phyloP scores from a whole-genome alignment of 2,113 vertebrate genomes.

The Probosciger aterrimus region DNA sequence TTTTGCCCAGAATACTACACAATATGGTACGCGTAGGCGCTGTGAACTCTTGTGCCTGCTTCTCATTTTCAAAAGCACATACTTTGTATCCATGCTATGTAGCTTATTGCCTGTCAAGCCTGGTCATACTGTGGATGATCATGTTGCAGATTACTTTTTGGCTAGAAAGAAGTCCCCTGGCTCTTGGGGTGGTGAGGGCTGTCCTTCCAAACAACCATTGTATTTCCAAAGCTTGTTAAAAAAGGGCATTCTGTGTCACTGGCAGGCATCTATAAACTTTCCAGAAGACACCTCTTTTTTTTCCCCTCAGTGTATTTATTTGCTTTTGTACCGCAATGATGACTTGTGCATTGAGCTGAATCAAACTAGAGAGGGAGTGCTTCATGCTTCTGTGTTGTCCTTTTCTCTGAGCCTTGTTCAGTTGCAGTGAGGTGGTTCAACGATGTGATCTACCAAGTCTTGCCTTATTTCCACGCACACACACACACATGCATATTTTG shows the following conservation, averaged over 20 bases:
- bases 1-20: neutral
- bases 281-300: neutral
- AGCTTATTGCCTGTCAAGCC: neutral
- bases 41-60: neutral
- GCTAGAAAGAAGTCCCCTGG: neutral
- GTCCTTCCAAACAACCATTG: neutral
- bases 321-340: neutral
- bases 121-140: neutral
- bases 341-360: neutral
- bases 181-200: neutral
- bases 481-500: neutral
- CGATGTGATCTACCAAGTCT: neutral
- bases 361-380: neutral
- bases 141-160: neutral
- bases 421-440: neutral
- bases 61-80: neutral
- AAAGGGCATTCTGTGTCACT: neutral
- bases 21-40: neutral
- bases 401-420: neutral
- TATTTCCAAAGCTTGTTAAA: neutral
- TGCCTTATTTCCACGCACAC: neutral
- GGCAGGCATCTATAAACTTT: neutral
- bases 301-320: neutral
- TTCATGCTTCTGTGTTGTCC: neutral
- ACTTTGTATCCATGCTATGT: neutral